phyloP scores from a whole-genome alignment of 2,113 vertebrate genomes.

The Sterrhoptilus dennistouni region DNA sequence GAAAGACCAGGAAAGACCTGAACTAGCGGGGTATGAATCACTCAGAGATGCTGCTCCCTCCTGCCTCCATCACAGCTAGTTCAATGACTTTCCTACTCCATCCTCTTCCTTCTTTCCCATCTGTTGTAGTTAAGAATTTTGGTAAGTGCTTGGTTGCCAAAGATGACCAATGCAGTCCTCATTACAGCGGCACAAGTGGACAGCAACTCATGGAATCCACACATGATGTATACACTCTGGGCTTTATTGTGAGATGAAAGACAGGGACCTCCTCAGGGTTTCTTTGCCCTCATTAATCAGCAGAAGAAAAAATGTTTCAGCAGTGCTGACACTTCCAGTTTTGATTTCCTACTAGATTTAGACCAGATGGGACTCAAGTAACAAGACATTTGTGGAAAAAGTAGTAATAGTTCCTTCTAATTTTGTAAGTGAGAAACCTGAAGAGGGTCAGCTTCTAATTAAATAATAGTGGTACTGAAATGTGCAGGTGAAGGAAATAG shows the following conservation, averaged over 20 bases:
- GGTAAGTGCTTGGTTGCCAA: background rate
- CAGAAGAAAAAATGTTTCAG: background rate
- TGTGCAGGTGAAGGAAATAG: background rate
- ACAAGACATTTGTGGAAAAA: background rate
- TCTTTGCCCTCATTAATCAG: background rate
- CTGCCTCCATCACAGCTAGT: background rate
- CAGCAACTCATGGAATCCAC: background rate
- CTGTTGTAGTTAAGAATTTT: background rate
- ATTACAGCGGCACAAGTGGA: background rate
- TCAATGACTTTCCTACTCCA: background rate
- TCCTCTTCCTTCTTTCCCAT: background rate
- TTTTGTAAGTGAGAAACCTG: background rate
- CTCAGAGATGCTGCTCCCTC: background rate
- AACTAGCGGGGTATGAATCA: background rate
- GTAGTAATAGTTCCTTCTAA: background rate
- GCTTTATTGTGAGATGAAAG: background rate
- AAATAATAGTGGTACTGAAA: background rate
- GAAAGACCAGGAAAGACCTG: background rate
- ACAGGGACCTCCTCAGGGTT: background rate
- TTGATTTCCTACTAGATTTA: conserved; percentile 1
- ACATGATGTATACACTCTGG: background rate
- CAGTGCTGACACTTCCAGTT: background rate
- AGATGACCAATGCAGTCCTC: background rate
- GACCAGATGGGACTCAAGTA: background rate
- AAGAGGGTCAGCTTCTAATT: background rate